phyloP scores from a whole-genome alignment of 2,113 vertebrate genomes.

The Seriola quinqueradiata region DNA sequence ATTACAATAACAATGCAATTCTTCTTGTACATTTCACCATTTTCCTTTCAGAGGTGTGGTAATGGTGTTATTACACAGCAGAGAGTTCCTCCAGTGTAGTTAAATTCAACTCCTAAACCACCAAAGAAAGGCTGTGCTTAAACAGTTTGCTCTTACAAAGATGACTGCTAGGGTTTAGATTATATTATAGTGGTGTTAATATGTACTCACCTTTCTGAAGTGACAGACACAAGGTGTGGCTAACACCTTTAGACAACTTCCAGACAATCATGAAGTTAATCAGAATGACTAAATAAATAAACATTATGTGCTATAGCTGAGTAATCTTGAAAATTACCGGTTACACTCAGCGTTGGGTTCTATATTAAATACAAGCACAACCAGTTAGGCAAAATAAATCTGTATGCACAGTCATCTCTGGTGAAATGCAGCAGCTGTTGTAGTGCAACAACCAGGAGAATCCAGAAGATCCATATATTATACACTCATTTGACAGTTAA shows the following conservation, averaged over 20 bases:
- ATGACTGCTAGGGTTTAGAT: background rate
- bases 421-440: background rate
- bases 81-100: background rate
- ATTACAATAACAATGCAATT: background rate
- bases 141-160: background rate
- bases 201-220: background rate
- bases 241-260: accelerated
- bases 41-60: background rate
- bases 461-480: background rate
- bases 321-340: background rate
- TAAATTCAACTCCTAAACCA: background rate
- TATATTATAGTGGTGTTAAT: background rate
- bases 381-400: slow-evolving; percentile 9
- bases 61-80: slow-evolving; percentile 10
- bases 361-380: background rate
- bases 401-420: background rate
- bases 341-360: background rate
- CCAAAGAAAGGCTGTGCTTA: background rate
- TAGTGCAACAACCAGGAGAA: background rate
- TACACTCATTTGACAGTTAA: background rate
- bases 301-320: background rate
- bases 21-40: slow-evolving; percentile 15
- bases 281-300: slow-evolving; percentile 8
- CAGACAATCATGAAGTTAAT: background rate
- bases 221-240: slow-evolving; percentile 20